Conservation (phyloP, 2,888 invertebrate genomes). For the Pollenia angustigena region DNA sequence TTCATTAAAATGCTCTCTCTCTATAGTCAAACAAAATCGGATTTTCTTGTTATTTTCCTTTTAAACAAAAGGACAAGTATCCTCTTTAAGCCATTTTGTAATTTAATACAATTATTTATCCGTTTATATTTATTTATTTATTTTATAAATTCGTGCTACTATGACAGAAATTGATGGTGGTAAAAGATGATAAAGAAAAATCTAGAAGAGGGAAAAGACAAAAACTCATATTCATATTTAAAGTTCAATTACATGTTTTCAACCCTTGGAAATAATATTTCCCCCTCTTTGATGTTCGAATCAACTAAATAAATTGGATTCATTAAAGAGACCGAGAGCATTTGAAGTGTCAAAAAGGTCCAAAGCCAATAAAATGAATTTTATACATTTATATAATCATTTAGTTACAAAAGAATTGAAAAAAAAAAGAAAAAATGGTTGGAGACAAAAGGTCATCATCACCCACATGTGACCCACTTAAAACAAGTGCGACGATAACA, state of each 20-base stretch:
- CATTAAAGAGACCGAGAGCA: neutral
- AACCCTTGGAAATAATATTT: conserved; percentile 16
- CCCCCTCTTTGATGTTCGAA: neutral
- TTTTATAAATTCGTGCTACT: conserved; percentile 8
- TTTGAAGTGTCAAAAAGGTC: conserved; percentile 17
- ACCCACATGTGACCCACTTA: neutral
- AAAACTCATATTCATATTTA: neutral
- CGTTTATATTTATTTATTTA: neutral
- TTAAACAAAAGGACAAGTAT: conserved; percentile 5
- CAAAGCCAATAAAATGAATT: neutral
- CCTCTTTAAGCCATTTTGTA: conserved; percentile 7
- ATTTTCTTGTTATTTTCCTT: neutral
- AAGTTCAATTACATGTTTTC: conserved; percentile 17
- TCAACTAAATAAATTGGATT: conserved; percentile 25
- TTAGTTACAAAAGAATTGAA: neutral
- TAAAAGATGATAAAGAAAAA: neutral
- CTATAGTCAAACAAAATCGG: too few species aligned
- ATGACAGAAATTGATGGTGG: neutral
- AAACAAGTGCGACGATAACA: neutral
- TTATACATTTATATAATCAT: neutral
- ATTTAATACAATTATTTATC: conserved; percentile 17
- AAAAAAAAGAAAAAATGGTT: neutral
- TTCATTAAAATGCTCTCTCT: neutral
- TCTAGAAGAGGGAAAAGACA: neutral
- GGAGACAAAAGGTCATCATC: conserved; percentile 6